Evolutionary conservation across 2,797 vertebrate genomes (phyloP).

Genomic region (Crenichthys baileyi): DNA sequence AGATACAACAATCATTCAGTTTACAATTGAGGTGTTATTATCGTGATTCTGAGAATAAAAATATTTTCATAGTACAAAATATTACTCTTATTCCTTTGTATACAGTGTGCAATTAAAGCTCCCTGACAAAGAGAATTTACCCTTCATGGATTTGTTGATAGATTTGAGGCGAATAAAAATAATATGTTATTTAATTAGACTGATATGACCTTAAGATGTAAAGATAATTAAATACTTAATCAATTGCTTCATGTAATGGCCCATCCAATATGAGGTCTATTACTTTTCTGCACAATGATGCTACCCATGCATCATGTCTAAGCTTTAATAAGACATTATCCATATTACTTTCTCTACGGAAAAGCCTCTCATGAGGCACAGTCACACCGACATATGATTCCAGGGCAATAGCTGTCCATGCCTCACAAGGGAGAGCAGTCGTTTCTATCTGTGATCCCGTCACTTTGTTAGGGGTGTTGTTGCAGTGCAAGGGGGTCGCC

Average conservation of each 20-base stretch:
- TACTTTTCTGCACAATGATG: too few species aligned
- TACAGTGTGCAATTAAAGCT: background rate
- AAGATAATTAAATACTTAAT: background rate
- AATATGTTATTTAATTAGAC: background rate
- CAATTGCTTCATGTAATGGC: background rate
- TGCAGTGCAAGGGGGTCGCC: too few species aligned
- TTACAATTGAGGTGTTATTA: background rate
- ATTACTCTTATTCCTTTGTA: background rate
- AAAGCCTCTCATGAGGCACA: too few species aligned
- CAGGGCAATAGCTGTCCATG: too few species aligned
- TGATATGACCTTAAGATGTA: background rate
- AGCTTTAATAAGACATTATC: too few species aligned
- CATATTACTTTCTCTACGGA: too few species aligned
- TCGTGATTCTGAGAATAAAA: background rate
- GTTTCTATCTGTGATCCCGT: too few species aligned
- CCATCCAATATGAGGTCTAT: background rate
- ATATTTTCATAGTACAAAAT: background rate
- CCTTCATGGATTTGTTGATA: background rate
- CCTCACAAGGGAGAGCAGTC: too few species aligned
- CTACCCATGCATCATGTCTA: background rate
- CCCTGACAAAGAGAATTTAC: too few species aligned
- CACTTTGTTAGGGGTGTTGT: too few species aligned
- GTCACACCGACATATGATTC: too few species aligned
- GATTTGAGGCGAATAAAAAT: background rate
- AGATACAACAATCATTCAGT: background rate